Base-by-base conservation (phyloP, 2,113 vertebrate species). In the Stigmatopora argus region DNA sequence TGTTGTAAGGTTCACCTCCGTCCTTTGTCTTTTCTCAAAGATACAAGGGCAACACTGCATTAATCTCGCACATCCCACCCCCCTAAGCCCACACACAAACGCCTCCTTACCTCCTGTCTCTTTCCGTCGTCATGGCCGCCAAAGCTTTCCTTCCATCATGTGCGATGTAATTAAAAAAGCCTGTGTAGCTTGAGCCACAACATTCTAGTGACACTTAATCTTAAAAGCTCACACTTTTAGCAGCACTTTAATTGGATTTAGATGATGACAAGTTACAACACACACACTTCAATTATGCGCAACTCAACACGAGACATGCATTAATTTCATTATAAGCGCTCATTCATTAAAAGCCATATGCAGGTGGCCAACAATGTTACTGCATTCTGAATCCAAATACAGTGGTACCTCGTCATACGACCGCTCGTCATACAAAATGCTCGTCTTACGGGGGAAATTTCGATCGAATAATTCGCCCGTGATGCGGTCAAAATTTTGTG, bases 11-110 rank as follows among this genome's bases (percentile, higher is more conserved):
- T 70, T 78, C 75, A 85, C 83, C 87, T 84, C 81, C 62, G 31
- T 84, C 83, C 77, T 70, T 70, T 79, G 78, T 74, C 78, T 74
- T 76, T 74, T 77, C 72, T 74, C 76, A 85, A 88, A 89, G 82
- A 89, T 78, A 81, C 87, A 90, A 91, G 90, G 89, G 84, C 89
- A 87, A 85, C 64, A 78, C 83, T 74, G 90, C 86, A 90, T 91
- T 89, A 90, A 91, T 90, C 86, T 85, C 77, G 67, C 74, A 4
- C 47, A 5, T 1, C 47, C 15, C 18, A 73, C 78, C 78, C 76
- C 77, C 73, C 73, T 74, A 66, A 66, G 79, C 69, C 70, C 70
- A 63, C 67, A 44, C 64, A 55, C 45, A 57, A 52, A 63, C 56
- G 15, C 56, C 23, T 8, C 55, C 34, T 35, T 18, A 48, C 65